A percentile compares a stretch with the other conserved stretches of the same genome.
These are phyloP conservation scores for Lithophane socia DNA, from an alignment of 2,888 invertebrate genomes.

Conservation along the genomic window DNA sequence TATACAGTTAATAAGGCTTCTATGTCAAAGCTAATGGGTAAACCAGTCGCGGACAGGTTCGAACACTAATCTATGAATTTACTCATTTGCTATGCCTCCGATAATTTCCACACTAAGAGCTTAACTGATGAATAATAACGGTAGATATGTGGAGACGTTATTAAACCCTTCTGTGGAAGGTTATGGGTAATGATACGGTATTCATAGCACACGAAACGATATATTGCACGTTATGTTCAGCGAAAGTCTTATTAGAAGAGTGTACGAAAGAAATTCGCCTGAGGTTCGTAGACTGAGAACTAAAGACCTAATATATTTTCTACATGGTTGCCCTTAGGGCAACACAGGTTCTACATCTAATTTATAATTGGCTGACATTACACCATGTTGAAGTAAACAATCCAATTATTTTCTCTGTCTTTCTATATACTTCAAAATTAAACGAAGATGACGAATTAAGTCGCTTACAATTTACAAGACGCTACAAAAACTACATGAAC, in stretches of 20 bases:
- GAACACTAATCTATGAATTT: slow-evolving; percentile 72
- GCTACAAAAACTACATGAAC: not conserved
- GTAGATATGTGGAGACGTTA: slow-evolving; percentile 64
- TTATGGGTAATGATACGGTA: slow-evolving; percentile 40
- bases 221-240: slow-evolving; percentile 12
- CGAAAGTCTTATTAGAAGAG: not conserved
- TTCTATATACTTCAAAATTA: not conserved
- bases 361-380: slow-evolving; percentile 25
- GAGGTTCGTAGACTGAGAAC: not conserved
- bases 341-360: not conserved
- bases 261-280: not conserved
- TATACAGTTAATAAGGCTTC: slow-evolving; percentile 69
- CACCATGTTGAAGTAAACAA: not conserved
- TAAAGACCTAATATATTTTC: not conserved
- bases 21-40: slow-evolving; percentile 78
- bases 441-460: not conserved
- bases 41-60: slow-evolving; percentile 75
- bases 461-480: slow-evolving; percentile 2
- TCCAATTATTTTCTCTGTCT: not conserved
- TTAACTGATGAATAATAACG: slow-evolving; percentile 72
- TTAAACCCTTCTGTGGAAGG: slow-evolving; percentile 42
- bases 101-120: slow-evolving; percentile 80
- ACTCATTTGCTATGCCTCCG: slow-evolving; percentile 69
- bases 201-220: slow-evolving; percentile 15
- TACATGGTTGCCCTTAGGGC: slow-evolving; percentile 10